Conservation (phyloP, 2,888 invertebrate genomes). For the Nephrocerus scutellatus region DNA sequence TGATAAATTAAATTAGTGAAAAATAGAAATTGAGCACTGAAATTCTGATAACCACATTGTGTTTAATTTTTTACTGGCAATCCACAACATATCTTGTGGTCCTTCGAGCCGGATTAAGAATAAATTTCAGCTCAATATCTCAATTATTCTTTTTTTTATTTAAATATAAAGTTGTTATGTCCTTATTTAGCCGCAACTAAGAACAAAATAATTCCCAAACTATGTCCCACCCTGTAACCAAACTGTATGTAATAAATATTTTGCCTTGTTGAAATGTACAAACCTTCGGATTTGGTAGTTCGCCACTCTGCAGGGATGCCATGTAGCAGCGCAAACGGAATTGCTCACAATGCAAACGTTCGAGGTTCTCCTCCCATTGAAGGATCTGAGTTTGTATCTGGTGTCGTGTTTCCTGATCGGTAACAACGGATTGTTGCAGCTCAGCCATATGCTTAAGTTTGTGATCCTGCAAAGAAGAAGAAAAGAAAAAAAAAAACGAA, state of each 20-base stretch:
- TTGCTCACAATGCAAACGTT: conserved; percentile 92
- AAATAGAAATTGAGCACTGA: too few species aligned
- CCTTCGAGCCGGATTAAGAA: too few species aligned
- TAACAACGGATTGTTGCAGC: conserved; percentile 91
- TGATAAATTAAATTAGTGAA: too few species aligned
- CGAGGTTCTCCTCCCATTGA: conserved; percentile 95
- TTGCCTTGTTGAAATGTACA: conserved; percentile 34
- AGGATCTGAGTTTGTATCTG: conserved; percentile 89
- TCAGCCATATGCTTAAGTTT: conserved; percentile 99
- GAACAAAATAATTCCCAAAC: neutral
- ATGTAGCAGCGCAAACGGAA: conserved; percentile 94
- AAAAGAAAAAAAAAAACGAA: conserved; percentile 1
- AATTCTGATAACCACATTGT: too few species aligned
- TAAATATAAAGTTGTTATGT: neutral
- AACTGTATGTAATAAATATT: too few species aligned
- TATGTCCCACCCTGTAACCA: too few species aligned
- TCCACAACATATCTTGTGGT: too few species aligned
- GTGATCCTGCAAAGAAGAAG: conserved; percentile 69
- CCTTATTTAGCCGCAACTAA: neutral
- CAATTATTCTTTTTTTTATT: too few species aligned
- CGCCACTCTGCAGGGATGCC: conserved; percentile 92
- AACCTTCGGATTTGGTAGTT: conserved; percentile 96
- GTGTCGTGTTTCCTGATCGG: conserved; percentile 83
- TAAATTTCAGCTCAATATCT: too few species aligned
- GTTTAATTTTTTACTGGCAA: too few species aligned